Conservation (phyloP, 2,888 invertebrate genomes). For the Ochropleura leucogaster region DNA sequence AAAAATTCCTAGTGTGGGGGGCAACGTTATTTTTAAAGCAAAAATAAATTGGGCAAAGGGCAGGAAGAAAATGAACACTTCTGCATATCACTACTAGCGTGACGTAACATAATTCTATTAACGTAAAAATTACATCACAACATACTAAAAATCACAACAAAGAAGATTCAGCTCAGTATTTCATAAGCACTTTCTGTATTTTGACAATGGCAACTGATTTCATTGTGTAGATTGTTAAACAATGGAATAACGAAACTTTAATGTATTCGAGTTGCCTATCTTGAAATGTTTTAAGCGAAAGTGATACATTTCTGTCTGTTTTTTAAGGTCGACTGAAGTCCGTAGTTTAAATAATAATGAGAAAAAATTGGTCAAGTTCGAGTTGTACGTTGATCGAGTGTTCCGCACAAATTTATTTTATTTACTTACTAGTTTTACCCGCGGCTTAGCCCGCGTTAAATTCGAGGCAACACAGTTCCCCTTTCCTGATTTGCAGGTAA, state of each 20-base stretch:
- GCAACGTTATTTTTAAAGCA: no score
- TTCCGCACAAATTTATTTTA: no score
- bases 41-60: no score
- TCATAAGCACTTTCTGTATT: constrained; percentile 54
- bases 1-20: no score
- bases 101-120: constrained; percentile 1
- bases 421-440: no score
- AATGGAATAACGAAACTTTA: constrained; percentile 55
- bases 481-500: no score
- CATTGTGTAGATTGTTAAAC: constrained; percentile 54
- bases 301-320: constrained; percentile 25
- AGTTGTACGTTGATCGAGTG: no score
- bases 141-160: constrained; percentile 22
- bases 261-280: constrained; percentile 37
- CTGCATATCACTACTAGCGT: no score
- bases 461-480: no score
- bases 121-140: constrained; percentile 18
- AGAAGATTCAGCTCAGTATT: constrained; percentile 20
- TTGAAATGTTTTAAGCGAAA: constrained; percentile 49
- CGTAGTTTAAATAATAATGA: background rate
- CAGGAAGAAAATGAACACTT: no score
- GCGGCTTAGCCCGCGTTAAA: no score
- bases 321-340: constrained; percentile 9
- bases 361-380: background rate
- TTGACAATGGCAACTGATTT: constrained; percentile 46